A percentile compares a stretch with the other conserved stretches of the same genome.
These are phyloP conservation scores for Phalera bucephala DNA, from an alignment of 2,888 invertebrate species.

Conservation along the genomic window DNA sequence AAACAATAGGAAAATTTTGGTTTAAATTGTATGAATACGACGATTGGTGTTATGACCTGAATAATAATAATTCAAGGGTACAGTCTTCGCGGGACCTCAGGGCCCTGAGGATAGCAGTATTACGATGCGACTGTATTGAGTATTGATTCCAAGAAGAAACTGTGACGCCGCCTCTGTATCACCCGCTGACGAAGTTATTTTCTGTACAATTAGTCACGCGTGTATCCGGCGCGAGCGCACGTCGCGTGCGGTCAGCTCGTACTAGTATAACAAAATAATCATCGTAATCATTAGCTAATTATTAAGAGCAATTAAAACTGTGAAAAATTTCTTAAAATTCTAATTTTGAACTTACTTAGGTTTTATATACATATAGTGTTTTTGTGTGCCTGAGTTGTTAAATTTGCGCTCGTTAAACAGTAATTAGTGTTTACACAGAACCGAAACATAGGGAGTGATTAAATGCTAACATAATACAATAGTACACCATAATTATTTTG, in stretches of 20 bases:
- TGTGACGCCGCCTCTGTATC: conserved; percentile 73
- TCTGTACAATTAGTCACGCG: conserved; percentile 81
- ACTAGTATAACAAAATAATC: not conserved
- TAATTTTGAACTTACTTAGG: no score
- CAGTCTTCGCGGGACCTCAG: not conserved
- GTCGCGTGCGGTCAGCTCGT: conserved; percentile 34
- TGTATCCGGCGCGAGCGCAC: conserved; percentile 74
- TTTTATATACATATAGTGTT: no score
- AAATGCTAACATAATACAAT: not conserved
- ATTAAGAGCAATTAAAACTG: no score
- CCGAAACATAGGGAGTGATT: not conserved
- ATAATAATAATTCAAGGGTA: not conserved
- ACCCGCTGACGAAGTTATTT: conserved; percentile 80
- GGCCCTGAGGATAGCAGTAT: conserved; percentile 19
- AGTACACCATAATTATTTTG: not conserved
- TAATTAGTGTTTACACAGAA: not conserved
- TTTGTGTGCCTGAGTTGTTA: no score
- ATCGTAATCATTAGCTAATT: conserved; percentile 1
- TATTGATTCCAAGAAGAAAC: conserved; percentile 72
- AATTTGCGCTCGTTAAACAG: not conserved
- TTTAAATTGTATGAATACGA: not conserved
- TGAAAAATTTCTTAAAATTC: no score
- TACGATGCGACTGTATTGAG: conserved; percentile 38
- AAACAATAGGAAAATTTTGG: not conserved
- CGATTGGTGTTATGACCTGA: not conserved